phyloP scores from a whole-genome alignment of 1,140 invertebrate genomes.

The Bursaphelenchus mucronatus region DNA sequence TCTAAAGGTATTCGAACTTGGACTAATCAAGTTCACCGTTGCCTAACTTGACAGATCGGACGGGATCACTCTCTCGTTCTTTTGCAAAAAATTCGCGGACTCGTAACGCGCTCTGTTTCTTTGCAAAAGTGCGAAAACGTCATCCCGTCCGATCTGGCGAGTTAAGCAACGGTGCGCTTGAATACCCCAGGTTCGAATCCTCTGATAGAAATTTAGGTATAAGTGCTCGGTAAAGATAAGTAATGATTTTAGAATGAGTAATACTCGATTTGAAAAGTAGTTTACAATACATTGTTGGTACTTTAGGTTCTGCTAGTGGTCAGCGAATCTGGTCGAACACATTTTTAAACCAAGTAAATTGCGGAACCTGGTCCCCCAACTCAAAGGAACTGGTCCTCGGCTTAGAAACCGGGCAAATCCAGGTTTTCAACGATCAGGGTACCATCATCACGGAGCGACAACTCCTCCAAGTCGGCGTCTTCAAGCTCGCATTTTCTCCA shows the following conservation, averaged over 20 bases:
- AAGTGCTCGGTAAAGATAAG: too few relatives aligned
- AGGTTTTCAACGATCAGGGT: conserved; percentile 57
- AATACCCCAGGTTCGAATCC: too few relatives aligned
- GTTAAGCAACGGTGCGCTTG: too few relatives aligned
- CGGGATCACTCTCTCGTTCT: too few relatives aligned
- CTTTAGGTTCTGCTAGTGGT: conserved; percentile 77
- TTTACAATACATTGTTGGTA: background rate
- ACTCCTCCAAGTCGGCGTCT: conserved; percentile 39
- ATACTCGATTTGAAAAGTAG: too few relatives aligned
- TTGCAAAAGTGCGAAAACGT: too few relatives aligned
- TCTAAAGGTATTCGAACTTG: conserved; percentile 84
- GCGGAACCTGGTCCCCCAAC: conserved; percentile 94
- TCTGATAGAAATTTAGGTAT: too few relatives aligned
- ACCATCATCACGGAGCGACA: conserved; percentile 49
- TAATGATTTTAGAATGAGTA: too few relatives aligned
- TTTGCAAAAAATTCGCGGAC: too few relatives aligned
- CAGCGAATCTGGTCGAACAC: conserved; percentile 97
- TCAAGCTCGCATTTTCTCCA: conserved; percentile 41
- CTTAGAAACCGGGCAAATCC: conserved; percentile 46
- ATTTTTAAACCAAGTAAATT: conserved; percentile 85
- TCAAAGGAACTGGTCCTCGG: conserved; percentile 75
- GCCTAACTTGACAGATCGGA: too few relatives aligned
- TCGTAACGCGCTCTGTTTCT: conserved; percentile 56
- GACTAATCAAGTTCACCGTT: conserved; percentile 59
- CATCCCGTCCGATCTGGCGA: too few relatives aligned